A percentile compares a stretch with the other conserved stretches of the same genome.
Evolutionary conservation across 53 echinoderm and acorn worm species (phyloP).

Genomic region (Antedon mediterranea): DNA sequence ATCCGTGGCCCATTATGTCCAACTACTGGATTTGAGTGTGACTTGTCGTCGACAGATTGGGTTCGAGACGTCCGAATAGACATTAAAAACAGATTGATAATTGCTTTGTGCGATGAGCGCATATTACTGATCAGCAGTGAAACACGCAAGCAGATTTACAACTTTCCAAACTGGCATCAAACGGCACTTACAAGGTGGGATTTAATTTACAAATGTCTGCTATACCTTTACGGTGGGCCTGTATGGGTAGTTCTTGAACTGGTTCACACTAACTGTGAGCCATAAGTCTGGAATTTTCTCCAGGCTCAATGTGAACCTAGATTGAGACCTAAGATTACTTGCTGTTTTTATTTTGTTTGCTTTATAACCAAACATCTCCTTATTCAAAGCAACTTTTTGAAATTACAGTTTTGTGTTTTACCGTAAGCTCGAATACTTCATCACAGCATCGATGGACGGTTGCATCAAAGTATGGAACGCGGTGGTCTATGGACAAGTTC

Average conservation of each 20-base stretch:
- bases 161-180: constrained; percentile 78
- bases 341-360: too few species aligned
- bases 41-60: constrained; percentile 59
- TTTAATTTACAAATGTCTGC: background rate
- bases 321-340: too few species aligned
- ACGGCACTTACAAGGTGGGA: constrained; percentile 70
- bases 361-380: too few species aligned
- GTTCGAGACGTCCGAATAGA: constrained; percentile 59
- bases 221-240: too few species aligned
- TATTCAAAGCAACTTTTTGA: background rate
- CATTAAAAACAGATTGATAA: constrained; percentile 46
- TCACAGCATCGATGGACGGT: constrained; percentile 93
- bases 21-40: constrained; percentile 45
- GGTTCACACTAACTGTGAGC: too few species aligned
- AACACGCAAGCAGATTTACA: constrained; percentile 54
- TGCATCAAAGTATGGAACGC: constrained; percentile 96
- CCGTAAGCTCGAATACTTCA: constrained; percentile 79
- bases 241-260: too few species aligned
- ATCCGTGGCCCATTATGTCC: constrained; percentile 55
- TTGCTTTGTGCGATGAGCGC: constrained; percentile 79
- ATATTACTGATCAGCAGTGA: constrained; percentile 57
- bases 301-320: too few species aligned
- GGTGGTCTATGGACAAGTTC: constrained; percentile 79
- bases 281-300: too few species aligned
- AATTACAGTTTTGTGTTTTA: constrained; percentile 78